Conservation (phyloP, 2,113 vertebrate genomes). For the Anoura caudifer region DNA sequence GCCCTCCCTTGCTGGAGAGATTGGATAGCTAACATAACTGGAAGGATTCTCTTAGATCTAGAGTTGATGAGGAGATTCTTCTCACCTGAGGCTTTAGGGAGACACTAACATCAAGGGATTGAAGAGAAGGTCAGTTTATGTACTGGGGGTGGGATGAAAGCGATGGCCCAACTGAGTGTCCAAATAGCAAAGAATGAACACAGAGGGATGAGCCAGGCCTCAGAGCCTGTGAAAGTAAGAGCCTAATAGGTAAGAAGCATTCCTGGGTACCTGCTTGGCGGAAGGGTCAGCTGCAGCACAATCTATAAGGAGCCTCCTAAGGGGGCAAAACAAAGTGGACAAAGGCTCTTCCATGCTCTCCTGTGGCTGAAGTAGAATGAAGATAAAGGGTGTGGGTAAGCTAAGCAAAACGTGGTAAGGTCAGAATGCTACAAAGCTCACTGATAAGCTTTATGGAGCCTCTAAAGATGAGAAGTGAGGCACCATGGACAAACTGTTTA, state of each 20-base stretch:
- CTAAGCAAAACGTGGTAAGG: not conserved
- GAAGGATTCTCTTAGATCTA: not conserved
- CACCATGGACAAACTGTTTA: not conserved
- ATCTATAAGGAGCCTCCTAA: not conserved
- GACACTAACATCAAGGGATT: not conserved
- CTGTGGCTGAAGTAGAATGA: not conserved
- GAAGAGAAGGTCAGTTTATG: not conserved
- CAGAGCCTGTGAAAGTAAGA: not conserved
- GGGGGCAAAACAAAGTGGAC: not conserved
- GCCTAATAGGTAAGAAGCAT: not conserved
- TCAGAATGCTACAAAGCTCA: not conserved
- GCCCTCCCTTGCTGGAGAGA: not conserved
- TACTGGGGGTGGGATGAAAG: not conserved
- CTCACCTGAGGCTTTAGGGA: not conserved
- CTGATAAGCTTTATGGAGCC: not conserved
- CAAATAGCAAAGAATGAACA: not conserved
- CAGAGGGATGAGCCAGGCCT: not conserved
- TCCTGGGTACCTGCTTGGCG: not conserved
- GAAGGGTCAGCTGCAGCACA: not conserved
- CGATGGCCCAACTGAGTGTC: not conserved
- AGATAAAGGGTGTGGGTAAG: not conserved
- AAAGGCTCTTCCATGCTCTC: not conserved
- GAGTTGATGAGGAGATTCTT: not conserved
- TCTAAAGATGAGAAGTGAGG: not conserved
- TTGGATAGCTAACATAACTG: not conserved